phyloP scores from a whole-genome alignment of 2,888 invertebrate genomes.

The Copidosoma aretas region DNA sequence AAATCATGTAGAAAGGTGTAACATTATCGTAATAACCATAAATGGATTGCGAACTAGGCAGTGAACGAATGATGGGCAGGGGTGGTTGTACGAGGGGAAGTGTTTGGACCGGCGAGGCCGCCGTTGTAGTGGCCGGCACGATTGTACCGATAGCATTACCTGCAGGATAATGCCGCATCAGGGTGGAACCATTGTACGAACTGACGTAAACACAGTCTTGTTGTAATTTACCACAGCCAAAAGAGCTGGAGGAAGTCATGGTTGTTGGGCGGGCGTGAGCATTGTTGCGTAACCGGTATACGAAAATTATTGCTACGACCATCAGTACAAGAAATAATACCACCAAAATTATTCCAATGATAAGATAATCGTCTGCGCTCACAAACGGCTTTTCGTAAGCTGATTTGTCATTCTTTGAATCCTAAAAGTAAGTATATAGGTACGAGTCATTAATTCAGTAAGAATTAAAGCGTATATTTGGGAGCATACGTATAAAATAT shows the following conservation, averaged over 20 bases:
- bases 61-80: constrained; percentile 54
- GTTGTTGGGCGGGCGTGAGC: constrained; percentile 52
- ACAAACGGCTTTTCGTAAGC: constrained; percentile 59
- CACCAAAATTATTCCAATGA: constrained; percentile 90
- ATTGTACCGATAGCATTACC: constrained; percentile 13
- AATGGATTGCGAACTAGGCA: constrained; percentile 52
- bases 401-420: constrained; percentile 39
- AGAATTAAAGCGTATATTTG: background rate
- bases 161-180: constrained; percentile 24
- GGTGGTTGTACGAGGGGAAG: constrained; percentile 58
- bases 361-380: constrained; percentile 85
- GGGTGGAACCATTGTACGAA: constrained; percentile 55
- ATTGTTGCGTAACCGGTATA: constrained; percentile 77
- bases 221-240: constrained; percentile 57
- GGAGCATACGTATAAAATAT: background rate
- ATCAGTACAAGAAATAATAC: constrained; percentile 89
- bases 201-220: constrained; percentile 54
- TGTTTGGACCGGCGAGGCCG: constrained; percentile 56
- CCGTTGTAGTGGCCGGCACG: constrained; percentile 37
- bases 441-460: background rate
- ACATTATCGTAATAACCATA: constrained; percentile 58
- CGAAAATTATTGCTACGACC: constrained; percentile 86
- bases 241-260: constrained; percentile 56
- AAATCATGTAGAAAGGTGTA: constrained; percentile 56
- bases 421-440: constrained; percentile 57